A percentile compares a stretch with the other conserved stretches of the same genome.
Evolutionary conservation across 2,888 invertebrate genomes (phyloP).

Genomic region (Celastrina argiolus): DNA sequence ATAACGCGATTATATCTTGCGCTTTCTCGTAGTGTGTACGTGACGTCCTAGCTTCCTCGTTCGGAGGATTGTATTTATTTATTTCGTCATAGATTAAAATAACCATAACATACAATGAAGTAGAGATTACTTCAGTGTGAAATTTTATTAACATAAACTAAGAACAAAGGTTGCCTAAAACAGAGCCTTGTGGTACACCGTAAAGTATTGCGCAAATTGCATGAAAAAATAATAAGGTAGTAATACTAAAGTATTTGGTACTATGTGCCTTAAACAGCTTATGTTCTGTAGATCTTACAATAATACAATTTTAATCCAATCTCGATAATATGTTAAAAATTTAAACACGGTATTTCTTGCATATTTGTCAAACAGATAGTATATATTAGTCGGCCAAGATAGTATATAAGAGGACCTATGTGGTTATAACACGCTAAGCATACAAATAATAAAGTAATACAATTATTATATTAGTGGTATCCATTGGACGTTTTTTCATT

Average conservation of each 20-base stretch:
- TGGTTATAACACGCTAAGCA: too few relatives aligned
- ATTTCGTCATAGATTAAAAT: neutral
- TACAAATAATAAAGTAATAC: too few relatives aligned
- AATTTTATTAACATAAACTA: neutral
- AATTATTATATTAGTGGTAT: too few relatives aligned
- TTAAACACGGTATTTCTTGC: too few relatives aligned
- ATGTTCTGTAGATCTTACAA: too few relatives aligned
- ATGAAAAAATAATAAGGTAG: neutral
- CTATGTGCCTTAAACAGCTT: neutral
- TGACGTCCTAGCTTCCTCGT: constrained; percentile 19
- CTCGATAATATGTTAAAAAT: too few relatives aligned
- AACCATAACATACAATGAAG: too few relatives aligned
- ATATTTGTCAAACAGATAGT: too few relatives aligned
- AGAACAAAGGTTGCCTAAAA: neutral
- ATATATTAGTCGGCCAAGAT: too few relatives aligned
- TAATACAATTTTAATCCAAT: too few relatives aligned
- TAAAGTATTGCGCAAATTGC: neutral
- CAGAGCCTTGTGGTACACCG: neutral
- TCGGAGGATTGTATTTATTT: neutral
- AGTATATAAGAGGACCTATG: too few relatives aligned
- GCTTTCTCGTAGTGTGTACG: constrained; percentile 8
- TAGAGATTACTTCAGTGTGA: neutral
- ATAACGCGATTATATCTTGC: neutral
- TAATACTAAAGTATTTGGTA: neutral
- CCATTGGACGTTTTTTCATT: too few relatives aligned